Percentiles rank a stretch among this genome's conserved stretches.
Conservation (phyloP, 2,797 vertebrate genomes). For the Chelidonichthys spinosus region DNA sequence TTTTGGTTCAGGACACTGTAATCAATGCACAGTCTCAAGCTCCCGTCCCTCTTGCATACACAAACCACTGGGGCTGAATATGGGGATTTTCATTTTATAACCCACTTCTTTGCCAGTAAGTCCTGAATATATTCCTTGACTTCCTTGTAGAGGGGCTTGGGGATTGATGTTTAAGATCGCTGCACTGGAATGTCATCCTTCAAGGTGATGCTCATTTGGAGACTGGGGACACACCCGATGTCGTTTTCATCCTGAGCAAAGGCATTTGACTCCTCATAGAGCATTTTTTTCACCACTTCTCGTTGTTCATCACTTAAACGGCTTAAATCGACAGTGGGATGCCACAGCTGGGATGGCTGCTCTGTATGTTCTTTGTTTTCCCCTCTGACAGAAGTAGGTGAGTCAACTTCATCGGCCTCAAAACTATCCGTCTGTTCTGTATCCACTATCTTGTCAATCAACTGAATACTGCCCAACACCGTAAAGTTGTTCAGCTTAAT, state of each 20-base stretch:
- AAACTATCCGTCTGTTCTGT: no score
- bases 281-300: not conserved
- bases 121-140: no score
- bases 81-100: no score
- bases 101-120: no score
- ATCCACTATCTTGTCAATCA: no score
- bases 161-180: not conserved
- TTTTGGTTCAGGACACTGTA: not conserved
- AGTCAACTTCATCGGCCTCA: no score
- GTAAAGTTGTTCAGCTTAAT: no score
- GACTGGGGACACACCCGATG: constrained; percentile 13
- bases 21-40: not conserved
- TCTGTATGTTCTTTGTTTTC: no score
- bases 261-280: not conserved
- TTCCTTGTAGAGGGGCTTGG: constrained; percentile 23
- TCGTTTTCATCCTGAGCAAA: not conserved
- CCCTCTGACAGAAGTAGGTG: no score
- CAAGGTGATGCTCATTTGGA: constrained; percentile 14
- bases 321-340: not conserved
- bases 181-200: constrained; percentile 20
- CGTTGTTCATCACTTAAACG: not conserved
- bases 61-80: no score
- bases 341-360: not conserved
- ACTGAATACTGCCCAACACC: no score
- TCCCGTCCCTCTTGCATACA: not conserved